Evolutionary conservation across 2,113 vertebrate genomes (phyloP).

Genomic region (Cnemophilus loriae): DNA sequence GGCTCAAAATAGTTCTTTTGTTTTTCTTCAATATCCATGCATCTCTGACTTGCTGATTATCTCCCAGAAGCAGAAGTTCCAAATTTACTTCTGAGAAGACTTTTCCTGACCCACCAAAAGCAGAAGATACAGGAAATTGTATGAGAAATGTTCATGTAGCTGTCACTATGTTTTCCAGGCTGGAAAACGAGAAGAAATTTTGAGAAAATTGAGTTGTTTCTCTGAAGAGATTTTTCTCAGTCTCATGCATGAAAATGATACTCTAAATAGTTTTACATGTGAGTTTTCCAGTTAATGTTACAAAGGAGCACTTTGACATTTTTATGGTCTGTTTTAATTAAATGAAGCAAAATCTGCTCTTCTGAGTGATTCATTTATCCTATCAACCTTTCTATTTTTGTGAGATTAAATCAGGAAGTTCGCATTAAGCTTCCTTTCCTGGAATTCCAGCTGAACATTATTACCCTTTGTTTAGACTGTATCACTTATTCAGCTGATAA

Average conservation of each 20-base stretch:
- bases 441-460: conserved; percentile 55
- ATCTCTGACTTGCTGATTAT: not conserved
- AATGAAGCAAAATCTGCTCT: conserved; percentile 27
- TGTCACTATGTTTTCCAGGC: not conserved
- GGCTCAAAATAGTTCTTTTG: conserved; percentile 9
- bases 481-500: conserved; percentile 49
- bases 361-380: conserved; percentile 51
- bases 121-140: not conserved
- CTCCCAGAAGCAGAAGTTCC: conserved; percentile 14
- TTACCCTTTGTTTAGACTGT: conserved; percentile 59
- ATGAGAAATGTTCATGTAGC: not conserved
- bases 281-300: not conserved
- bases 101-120: not conserved
- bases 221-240: not conserved
- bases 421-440: conserved; percentile 53
- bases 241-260: not conserved
- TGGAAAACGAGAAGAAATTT: not conserved
- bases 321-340: conserved; percentile 43
- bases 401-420: conserved; percentile 62
- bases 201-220: not conserved
- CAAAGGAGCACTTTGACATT: conserved; percentile 5
- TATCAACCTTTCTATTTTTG: conserved; percentile 60
- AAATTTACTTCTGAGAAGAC: conserved; percentile 14
- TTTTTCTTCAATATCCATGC: conserved; percentile 21
- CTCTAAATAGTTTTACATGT: not conserved